Percentiles rank a stretch among this genome's conserved stretches.
Evolutionary conservation across 2,797 vertebrate species (phyloP).

Genomic region (Heteromormyrus szaboi): DNA sequence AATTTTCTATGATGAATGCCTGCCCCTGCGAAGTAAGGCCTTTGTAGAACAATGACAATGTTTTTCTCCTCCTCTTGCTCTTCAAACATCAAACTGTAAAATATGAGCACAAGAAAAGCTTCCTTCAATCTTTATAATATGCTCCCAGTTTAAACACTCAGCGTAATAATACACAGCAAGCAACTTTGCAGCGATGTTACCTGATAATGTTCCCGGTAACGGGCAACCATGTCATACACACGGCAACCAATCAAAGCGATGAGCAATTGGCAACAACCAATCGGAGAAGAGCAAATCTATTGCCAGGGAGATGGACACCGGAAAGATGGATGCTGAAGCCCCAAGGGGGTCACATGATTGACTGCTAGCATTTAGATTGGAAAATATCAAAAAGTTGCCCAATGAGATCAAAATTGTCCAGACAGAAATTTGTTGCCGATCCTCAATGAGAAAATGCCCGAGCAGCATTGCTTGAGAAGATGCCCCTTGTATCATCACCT

Average conservation of each 20-base stretch:
- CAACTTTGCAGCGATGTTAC: neutral
- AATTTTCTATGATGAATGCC: neutral
- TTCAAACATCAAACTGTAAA: neutral
- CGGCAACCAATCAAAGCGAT: neutral
- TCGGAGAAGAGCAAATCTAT: neutral
- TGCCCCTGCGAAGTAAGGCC: neutral
- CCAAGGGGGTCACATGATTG: neutral
- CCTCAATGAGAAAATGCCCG: neutral
- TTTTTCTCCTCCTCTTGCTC: neutral
- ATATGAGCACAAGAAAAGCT: neutral
- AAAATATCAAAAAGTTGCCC: neutral
- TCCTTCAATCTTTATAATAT: slow-evolving; percentile 20
- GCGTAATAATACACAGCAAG: neutral
- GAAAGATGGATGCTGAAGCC: neutral
- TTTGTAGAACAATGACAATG: neutral
- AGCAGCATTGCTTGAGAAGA: neutral
- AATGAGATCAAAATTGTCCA: neutral
- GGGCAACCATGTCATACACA: neutral
- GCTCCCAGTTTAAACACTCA: neutral
- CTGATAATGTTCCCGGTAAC: neutral
- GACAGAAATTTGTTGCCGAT: neutral
- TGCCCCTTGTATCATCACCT: neutral
- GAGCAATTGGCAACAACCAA: neutral
- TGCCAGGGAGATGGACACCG: neutral
- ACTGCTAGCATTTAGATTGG: neutral